A percentile compares a stretch with the other conserved stretches of the same genome.
phyloP scores from a whole-genome alignment of 2,888 invertebrate species.

The Lamellibrachia satsuma region DNA sequence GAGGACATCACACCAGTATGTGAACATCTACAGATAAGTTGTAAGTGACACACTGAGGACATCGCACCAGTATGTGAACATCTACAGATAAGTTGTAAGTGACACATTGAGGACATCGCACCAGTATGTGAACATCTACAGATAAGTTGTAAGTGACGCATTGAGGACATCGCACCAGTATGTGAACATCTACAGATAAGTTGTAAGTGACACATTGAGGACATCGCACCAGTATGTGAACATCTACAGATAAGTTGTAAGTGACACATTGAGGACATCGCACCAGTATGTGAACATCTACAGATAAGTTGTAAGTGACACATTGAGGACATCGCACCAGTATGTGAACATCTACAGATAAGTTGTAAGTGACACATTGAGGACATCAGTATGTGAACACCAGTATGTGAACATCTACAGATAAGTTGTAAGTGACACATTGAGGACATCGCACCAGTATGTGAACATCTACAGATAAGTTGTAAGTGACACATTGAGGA shows the following conservation, averaged over 20 bases:
- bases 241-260: not conserved
- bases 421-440: not conserved
- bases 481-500: not conserved
- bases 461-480: not conserved
- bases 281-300: not conserved
- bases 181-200: not conserved
- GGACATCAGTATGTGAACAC: not conserved
- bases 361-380: not conserved
- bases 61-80: not conserved
- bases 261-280: not conserved
- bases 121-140: not conserved
- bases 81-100: not conserved
- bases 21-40: not conserved
- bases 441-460: not conserved
- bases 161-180: not conserved
- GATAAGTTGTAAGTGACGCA: not conserved
- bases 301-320: not conserved
- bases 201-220: not conserved
- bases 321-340: not conserved
- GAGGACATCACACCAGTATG: not conserved
- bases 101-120: not conserved
- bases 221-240: not conserved
- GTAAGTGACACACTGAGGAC: not conserved
- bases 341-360: not conserved
- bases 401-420: not conserved